Evolutionary conservation across 2,888 invertebrate genomes (phyloP), one percentile per base, ranked within the genome.

Genomic region (Epinotia nisella): DNA sequence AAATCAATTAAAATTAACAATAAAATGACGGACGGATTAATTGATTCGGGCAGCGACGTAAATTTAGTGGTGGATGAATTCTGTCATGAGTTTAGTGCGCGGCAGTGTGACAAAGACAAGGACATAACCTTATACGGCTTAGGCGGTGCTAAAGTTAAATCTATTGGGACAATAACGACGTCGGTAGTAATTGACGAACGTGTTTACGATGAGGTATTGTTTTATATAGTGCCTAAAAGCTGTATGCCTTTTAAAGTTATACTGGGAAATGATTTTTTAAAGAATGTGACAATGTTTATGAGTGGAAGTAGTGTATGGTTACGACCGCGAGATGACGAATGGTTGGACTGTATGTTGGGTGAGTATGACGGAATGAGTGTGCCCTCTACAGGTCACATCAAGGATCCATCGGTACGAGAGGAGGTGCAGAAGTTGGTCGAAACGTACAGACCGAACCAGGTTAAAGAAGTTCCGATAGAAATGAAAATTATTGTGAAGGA

Each of bases 161-260:
- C 61, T 49, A 61, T 45, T 49, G 61, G 61, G 45, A 61, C 61
- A 61, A 49, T 61, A 61, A 61, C 61, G 2, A 21, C 61, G 21
- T 21, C 61, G 24, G 15, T 61, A 11, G 13, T 15, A 15, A 61
- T 61, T 61, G 61, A 61, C 45, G 61, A 61, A 49, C 61, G 45
- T 15, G 15, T 45, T 21, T 61, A 61, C 21, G 21, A 61, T 15
- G 21, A 61, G 13, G 45, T 61, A 39, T 60, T 60, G 49, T 49
- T 61, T 49, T 61, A 61, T 24, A 21, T 61, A 49, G 45, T 61
- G 21, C 61, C 61, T 45, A 49, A 49, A 61, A 15, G 13, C 61
- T 61, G 45, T 61, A 61, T 76, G 76, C 17, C 78, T 51, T 51
- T 51, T 51, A 51, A 51, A 51, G 4, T 51, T 51, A 51, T 51